These are phyloP conservation scores for Ailuropoda melanoleuca DNA, from an alignment of 2,113 vertebrate species.

Conservation along the genomic window DNA sequence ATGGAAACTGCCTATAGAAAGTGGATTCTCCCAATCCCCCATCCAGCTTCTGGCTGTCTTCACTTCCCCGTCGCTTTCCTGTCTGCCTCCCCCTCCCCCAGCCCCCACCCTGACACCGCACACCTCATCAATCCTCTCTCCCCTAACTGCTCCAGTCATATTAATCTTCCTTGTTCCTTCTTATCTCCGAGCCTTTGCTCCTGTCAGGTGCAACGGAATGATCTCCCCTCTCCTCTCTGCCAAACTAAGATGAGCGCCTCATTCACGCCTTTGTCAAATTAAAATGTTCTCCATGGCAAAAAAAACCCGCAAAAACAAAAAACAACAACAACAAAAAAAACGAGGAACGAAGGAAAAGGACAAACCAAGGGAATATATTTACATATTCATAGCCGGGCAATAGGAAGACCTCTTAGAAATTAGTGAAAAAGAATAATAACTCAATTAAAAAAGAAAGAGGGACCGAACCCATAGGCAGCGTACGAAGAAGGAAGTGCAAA, in stretches of 20 bases:
- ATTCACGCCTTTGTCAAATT: slow-evolving; percentile 59
- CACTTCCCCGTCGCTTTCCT: not conserved
- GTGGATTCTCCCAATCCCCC: not conserved
- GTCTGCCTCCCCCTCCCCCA: not conserved
- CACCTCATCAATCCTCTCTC: slow-evolving; percentile 69
- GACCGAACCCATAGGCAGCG: not conserved
- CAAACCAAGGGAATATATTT: slow-evolving; percentile 23
- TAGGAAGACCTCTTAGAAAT: slow-evolving; percentile 22
- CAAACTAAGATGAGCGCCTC: not conserved
- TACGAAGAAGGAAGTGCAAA: not conserved
- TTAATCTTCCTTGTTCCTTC: slow-evolving; percentile 76
- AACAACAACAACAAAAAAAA: not conserved
- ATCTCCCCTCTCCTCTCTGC: not conserved
- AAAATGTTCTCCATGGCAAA: slow-evolving; percentile 26
- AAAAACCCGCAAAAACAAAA: no score
- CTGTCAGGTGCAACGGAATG: slow-evolving; percentile 55
- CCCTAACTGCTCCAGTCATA: slow-evolving; percentile 73
- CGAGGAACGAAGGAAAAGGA: not conserved
- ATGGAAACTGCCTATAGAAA: not conserved
- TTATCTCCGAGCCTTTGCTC: slow-evolving; percentile 55
- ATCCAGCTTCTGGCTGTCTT: not conserved
- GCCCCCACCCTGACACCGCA: slow-evolving; percentile 42
- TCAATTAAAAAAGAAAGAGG: not conserved
- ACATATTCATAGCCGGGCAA: not conserved
- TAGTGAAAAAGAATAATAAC: slow-evolving; percentile 25